Evolutionary conservation across 2,797 vertebrate genomes (phyloP).

Genomic region (Cirrhinus molitorella): DNA sequence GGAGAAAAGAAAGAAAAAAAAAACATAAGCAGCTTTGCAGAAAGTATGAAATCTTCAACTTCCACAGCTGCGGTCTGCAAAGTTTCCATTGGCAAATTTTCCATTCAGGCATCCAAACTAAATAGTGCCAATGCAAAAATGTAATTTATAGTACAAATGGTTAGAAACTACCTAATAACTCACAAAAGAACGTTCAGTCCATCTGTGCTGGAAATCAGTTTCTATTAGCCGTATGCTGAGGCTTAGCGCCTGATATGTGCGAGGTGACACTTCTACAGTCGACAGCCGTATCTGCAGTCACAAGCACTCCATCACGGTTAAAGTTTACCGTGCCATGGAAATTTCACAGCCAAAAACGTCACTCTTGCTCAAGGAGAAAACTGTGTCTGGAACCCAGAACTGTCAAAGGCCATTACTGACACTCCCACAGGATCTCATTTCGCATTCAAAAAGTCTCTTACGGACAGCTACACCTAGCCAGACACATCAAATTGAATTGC

Average conservation of each 20-base stretch:
- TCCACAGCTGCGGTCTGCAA: neutral
- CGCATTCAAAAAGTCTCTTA: conserved; percentile 25
- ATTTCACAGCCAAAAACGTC: conserved; percentile 29
- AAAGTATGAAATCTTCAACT: conserved; percentile 11
- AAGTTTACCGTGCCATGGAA: conserved; percentile 20
- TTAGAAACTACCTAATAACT: conserved; percentile 18
- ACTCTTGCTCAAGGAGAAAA: conserved; percentile 27
- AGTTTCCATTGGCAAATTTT: conserved; percentile 20
- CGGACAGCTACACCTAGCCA: conserved; percentile 33
- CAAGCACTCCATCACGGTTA: neutral
- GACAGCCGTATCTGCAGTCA: conserved; percentile 11
- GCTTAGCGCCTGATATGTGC: neutral
- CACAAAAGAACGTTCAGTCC: neutral
- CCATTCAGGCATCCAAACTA: neutral
- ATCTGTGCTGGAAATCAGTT: conserved; percentile 16
- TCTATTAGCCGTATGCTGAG: conserved; percentile 17
- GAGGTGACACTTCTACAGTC: conserved; percentile 15
- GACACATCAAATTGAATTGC: conserved; percentile 13
- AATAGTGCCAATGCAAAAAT: neutral
- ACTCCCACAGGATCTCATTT: conserved; percentile 36
- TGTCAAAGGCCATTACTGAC: conserved; percentile 56
- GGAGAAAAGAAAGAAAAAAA: neutral
- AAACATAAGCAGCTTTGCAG: neutral
- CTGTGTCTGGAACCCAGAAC: conserved; percentile 48
- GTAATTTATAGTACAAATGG: neutral